phyloP scores from a whole-genome alignment of 37 sponge, comb jelly and placozoan genomes.

The Ianthella basta region DNA sequence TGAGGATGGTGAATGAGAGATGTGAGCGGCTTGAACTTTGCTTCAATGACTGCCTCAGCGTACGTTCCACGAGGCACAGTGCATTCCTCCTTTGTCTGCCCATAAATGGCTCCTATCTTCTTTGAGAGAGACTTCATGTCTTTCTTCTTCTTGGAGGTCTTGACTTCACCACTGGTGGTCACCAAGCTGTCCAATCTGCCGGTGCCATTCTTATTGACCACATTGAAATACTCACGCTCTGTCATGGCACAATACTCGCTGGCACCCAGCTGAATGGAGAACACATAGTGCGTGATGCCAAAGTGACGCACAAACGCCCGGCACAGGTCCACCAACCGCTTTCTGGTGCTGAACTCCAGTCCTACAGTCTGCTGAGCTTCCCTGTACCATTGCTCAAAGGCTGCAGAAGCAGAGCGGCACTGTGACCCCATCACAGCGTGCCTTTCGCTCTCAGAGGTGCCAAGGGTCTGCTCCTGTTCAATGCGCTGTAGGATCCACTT shows the following conservation, averaged over 20 bases:
- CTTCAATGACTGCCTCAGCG: constrained; percentile 63
- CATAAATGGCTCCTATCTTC: background rate
- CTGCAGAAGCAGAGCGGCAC: background rate
- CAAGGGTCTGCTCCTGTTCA: too few relatives aligned
- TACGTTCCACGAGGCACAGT: constrained; percentile 42
- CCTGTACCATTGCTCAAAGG: background rate
- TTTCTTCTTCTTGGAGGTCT: background rate
- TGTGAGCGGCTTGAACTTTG: constrained; percentile 44
- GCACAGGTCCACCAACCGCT: background rate
- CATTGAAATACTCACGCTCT: background rate
- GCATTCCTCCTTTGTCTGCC: background rate
- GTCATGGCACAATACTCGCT: constrained; percentile 5
- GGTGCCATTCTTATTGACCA: background rate
- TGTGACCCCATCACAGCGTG: too few relatives aligned
- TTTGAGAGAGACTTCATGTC: background rate
- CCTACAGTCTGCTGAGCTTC: background rate
- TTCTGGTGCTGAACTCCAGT: background rate
- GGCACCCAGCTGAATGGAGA: constrained; percentile 15
- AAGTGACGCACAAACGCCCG: background rate
- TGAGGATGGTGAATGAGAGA: constrained; percentile 24
- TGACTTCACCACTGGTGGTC: background rate
- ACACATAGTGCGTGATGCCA: background rate
- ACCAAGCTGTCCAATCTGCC: background rate
- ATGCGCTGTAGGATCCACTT: background rate
- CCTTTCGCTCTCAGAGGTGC: too few relatives aligned